phyloP scores from a whole-genome alignment of 2,888 invertebrate species.

The Scrobipalpa atriplicella region DNA sequence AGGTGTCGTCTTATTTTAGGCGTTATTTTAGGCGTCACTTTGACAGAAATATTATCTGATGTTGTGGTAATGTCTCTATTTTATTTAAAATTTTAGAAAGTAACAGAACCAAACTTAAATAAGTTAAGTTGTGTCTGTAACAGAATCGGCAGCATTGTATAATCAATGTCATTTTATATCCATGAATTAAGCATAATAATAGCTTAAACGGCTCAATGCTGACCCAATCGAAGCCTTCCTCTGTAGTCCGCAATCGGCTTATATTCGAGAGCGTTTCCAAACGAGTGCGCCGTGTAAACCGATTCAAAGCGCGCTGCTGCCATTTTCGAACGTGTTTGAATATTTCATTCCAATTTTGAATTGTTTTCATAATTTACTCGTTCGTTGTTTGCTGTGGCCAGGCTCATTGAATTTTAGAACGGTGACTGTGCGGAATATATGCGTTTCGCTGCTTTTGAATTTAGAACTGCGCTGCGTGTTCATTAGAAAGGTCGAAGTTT shows the following conservation, averaged over 20 bases:
- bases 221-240: background rate
- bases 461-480: too few relatives aligned
- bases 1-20: too few relatives aligned
- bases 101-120: too few relatives aligned
- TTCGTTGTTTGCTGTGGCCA: slow-evolving; percentile 17
- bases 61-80: too few relatives aligned
- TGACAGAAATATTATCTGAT: too few relatives aligned
- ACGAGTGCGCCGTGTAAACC: slow-evolving; percentile 21
- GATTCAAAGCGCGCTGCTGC: slow-evolving; percentile 23
- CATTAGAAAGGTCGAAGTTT: too few relatives aligned
- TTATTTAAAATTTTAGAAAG: too few relatives aligned
- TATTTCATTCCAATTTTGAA: slow-evolving; percentile 25
- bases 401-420: slow-evolving; percentile 4
- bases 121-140: too few relatives aligned
- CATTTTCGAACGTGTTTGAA: slow-evolving; percentile 24
- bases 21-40: too few relatives aligned
- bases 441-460: too few relatives aligned
- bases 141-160: too few relatives aligned
- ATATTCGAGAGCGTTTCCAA: slow-evolving; percentile 21
- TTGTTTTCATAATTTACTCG: slow-evolving; percentile 19
- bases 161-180: background rate
- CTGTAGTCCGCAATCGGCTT: slow-evolving; percentile 26
- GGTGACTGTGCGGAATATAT: background rate
- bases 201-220: background rate
- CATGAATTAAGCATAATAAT: background rate